These are phyloP conservation scores for Benthochromis sp. DNA, from an alignment of 2,113 vertebrate genomes.

Conservation along the genomic window DNA sequence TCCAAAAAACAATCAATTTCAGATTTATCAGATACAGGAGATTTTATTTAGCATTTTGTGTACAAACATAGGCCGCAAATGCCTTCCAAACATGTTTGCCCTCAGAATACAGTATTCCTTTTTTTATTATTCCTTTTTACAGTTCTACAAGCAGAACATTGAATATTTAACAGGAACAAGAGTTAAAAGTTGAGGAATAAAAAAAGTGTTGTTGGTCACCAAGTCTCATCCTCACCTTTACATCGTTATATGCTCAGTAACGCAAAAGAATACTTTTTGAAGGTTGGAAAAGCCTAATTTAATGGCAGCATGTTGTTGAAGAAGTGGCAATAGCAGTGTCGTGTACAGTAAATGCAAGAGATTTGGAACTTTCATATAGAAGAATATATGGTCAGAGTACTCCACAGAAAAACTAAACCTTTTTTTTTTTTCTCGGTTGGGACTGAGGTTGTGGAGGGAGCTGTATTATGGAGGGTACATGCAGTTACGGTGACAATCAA, in stretches of 20 bases:
- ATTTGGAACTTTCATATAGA: slow-evolving; percentile 34
- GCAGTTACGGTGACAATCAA: slow-evolving; percentile 56
- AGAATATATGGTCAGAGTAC: slow-evolving; percentile 34
- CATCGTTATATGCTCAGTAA: background rate
- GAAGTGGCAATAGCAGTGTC: background rate
- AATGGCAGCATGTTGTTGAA: background rate
- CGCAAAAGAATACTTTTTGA: slow-evolving; percentile 16
- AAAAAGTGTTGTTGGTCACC: slow-evolving; percentile 39
- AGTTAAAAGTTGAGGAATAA: slow-evolving; percentile 37
- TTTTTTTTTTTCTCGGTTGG: background rate
- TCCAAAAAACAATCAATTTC: background rate
- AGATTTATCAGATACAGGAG: slow-evolving; percentile 49
- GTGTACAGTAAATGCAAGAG: slow-evolving; percentile 28
- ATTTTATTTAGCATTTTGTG: slow-evolving; percentile 76
- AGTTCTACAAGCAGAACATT: slow-evolving; percentile 66
- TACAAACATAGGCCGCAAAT: slow-evolving; percentile 74
- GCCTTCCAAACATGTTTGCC: slow-evolving; percentile 67
- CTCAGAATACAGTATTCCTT: slow-evolving; percentile 60
- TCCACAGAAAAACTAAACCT: slow-evolving; percentile 14
- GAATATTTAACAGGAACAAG: slow-evolving; percentile 48
- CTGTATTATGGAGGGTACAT: slow-evolving; percentile 40
- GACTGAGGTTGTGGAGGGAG: slow-evolving; percentile 10
- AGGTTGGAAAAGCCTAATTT: slow-evolving; percentile 1
- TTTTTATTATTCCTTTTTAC: slow-evolving; percentile 43
- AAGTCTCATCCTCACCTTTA: slow-evolving; percentile 24